phyloP scores from a whole-genome alignment of 2,797 vertebrate genomes.

The Rhinella marina region DNA sequence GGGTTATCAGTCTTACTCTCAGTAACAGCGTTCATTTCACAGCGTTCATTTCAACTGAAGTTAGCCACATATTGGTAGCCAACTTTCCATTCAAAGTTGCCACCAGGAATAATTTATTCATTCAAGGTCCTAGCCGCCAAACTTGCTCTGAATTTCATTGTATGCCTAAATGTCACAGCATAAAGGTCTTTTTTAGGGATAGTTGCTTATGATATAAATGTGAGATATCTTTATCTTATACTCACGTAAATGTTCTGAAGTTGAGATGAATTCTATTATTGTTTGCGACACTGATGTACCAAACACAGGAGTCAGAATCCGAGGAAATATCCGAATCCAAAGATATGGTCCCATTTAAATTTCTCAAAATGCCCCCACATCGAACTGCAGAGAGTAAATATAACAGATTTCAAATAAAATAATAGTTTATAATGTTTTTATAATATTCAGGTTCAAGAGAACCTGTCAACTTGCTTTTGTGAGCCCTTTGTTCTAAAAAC shows the following conservation, averaged over 20 bases:
- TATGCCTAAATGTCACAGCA: no score
- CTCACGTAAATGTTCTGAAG: conserved; percentile 13
- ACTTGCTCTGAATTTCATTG: no score
- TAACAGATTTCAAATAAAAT: background rate
- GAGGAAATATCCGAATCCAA: background rate
- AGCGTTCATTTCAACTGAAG: no score
- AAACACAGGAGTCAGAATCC: conserved; percentile 20
- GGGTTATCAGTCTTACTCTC: no score
- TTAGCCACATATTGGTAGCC: no score
- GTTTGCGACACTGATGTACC: conserved; percentile 26
- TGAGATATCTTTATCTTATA: background rate
- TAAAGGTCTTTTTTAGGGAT: background rate
- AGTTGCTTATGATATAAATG: background rate
- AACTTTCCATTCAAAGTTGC: no score
- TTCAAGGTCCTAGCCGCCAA: no score
- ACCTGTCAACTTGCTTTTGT: no score
- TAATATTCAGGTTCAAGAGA: no score
- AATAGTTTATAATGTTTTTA: background rate
- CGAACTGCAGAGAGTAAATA: background rate
- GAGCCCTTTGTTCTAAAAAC: no score
- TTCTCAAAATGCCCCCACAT: conserved; percentile 40
- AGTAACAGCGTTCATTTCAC: no score
- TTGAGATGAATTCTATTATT: conserved; percentile 6
- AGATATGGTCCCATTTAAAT: background rate
- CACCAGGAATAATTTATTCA: no score